phyloP scores from a whole-genome alignment of 1,140 invertebrate species.

The Octopus sinensis region DNA sequence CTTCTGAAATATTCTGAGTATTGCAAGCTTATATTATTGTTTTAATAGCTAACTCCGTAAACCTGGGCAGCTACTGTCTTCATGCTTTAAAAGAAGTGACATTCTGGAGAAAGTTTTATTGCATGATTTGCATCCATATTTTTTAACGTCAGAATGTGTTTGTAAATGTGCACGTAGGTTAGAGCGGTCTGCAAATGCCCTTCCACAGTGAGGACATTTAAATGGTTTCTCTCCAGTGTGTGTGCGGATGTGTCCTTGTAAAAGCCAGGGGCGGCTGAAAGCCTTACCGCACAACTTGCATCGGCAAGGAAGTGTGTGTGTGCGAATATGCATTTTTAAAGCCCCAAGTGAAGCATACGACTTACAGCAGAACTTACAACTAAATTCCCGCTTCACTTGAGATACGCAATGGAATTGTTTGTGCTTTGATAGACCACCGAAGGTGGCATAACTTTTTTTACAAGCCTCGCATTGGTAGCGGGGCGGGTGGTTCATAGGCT shows the following conservation, averaged over 20 bases:
- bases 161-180: constrained; percentile 94
- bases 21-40: background rate
- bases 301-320: constrained; percentile 95
- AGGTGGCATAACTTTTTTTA: constrained; percentile 92
- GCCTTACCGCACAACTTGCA: constrained; percentile 84
- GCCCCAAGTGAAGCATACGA: constrained; percentile 92
- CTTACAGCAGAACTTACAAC: constrained; percentile 94
- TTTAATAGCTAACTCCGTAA: background rate
- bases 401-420: constrained; percentile 92
- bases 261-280: constrained; percentile 47
- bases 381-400: constrained; percentile 85
- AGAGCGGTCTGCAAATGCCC: constrained; percentile 89
- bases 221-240: constrained; percentile 52
- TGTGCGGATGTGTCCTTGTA: constrained; percentile 50
- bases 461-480: constrained; percentile 88
- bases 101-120: constrained; percentile 96
- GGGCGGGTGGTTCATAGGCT: constrained; percentile 53
- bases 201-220: constrained; percentile 76
- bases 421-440: constrained; percentile 91
- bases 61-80: constrained; percentile 75
- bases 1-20: no score
- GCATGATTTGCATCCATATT: constrained; percentile 89
- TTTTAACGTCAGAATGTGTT: constrained; percentile 96
- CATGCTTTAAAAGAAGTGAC: constrained; percentile 90
- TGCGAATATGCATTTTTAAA: constrained; percentile 97